Percentiles rank a stretch among this genome's conserved stretches.
phyloP scores from a whole-genome alignment of 1,140 invertebrate genomes.

The Micrasema minimum region DNA sequence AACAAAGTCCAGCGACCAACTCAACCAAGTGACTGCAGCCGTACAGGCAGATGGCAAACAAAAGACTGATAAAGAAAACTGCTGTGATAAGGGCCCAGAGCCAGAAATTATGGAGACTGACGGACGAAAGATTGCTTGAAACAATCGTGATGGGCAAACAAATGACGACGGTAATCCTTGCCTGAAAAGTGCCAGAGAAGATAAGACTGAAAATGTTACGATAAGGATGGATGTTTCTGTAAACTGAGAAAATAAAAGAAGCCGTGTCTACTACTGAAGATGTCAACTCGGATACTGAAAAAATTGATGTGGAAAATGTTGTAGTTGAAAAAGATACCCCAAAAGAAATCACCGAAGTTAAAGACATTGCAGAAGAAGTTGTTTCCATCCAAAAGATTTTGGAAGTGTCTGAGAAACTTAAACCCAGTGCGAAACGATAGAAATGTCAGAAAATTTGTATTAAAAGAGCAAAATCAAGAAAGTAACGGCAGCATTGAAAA shows the following conservation, averaged over 20 bases:
- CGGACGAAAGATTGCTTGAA: background rate
- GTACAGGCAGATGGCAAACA: conserved; percentile 29
- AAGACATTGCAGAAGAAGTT: conserved; percentile 4
- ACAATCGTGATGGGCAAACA: conserved; percentile 19
- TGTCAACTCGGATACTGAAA: too few species aligned
- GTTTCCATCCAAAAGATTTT: background rate
- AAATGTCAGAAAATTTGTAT: background rate
- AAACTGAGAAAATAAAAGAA: too few species aligned
- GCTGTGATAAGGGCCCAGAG: conserved; percentile 44
- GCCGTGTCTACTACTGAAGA: too few species aligned
- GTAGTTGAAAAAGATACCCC: too few species aligned
- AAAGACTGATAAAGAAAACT: conserved; percentile 45
- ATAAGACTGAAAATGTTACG: conserved; percentile 35
- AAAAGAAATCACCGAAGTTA: too few species aligned
- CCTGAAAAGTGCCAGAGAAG: conserved; percentile 13
- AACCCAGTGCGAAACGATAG: background rate
- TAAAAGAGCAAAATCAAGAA: too few species aligned
- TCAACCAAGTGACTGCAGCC: conserved; percentile 30
- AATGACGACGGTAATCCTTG: background rate
- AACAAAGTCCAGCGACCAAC: conserved; percentile 3
- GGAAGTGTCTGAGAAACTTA: too few species aligned
- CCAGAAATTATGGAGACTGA: conserved; percentile 50
- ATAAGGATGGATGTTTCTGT: too few species aligned
- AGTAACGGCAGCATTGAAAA: too few species aligned
- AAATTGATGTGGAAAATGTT: too few species aligned